Percentiles rank a stretch among this genome's conserved stretches.
Evolutionary conservation across 2,113 vertebrate species (phyloP).

Genomic region (Tragelaphus imberbis): DNA sequence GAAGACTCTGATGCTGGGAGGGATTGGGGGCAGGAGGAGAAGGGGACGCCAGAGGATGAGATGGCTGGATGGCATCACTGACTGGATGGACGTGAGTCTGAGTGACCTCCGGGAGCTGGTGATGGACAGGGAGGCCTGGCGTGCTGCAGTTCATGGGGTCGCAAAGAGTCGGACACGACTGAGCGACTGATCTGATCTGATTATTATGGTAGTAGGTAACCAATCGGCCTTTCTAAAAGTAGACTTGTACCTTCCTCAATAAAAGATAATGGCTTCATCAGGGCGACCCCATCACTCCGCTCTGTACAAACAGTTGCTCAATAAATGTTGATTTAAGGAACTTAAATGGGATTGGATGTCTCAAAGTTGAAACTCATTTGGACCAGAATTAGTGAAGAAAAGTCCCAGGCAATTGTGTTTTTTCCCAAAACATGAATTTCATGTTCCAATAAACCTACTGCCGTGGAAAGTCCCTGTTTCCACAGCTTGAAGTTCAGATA

Average conservation of each 20-base stretch:
- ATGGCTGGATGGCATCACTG: too few species aligned
- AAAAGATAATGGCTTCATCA: not conserved
- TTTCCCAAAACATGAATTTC: not conserved
- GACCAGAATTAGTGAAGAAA: not conserved
- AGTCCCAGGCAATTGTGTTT: not conserved
- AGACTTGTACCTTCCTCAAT: not conserved
- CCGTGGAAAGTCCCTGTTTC: not conserved
- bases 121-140: too few species aligned
- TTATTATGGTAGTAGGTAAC: too few species aligned
- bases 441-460: not conserved
- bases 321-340: not conserved
- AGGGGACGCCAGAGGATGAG: too few species aligned
- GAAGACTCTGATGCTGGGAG: too few species aligned
- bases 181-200: too few species aligned
- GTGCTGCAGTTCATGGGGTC: too few species aligned
- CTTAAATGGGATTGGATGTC: not conserved
- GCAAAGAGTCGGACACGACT: too few species aligned
- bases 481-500: not conserved
- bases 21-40: too few species aligned
- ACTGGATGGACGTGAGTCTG: too few species aligned
- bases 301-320: not conserved
- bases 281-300: rapidly evolving
- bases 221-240: not conserved
- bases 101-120: too few species aligned
- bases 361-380: not conserved